Evolutionary conservation across 2,113 vertebrate genomes (phyloP).

Genomic region (Gallinago paraguaiae): DNA sequence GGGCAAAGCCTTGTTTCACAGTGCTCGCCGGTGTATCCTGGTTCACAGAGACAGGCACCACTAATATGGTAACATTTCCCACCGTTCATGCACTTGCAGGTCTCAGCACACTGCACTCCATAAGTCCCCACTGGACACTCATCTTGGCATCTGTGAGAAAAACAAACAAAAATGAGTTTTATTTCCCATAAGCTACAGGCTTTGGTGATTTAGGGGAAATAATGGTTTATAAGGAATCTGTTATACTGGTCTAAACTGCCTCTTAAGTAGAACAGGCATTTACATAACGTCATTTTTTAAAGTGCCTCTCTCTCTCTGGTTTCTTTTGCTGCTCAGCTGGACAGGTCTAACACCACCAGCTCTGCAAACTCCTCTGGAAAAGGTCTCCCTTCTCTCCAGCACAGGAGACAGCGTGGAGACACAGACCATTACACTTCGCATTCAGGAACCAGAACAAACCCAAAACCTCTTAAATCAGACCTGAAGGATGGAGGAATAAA

Average conservation of each 20-base stretch:
- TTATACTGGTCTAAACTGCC: accelerated
- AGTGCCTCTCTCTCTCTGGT: background rate
- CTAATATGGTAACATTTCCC: conserved; percentile 90
- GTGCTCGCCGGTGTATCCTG: conserved; percentile 85
- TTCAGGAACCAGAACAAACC: background rate
- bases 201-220: background rate
- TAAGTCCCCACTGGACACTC: conserved; percentile 89
- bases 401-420: background rate
- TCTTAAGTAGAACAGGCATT: background rate
- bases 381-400: background rate
- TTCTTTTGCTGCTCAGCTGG: background rate
- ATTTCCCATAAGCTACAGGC: background rate
- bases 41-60: conserved; percentile 89
- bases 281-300: background rate
- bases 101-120: conserved; percentile 81
- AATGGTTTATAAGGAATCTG: background rate
- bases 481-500: background rate
- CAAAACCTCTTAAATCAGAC: background rate
- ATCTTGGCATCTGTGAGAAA: conserved; percentile 87
- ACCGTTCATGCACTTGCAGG: conserved; percentile 86
- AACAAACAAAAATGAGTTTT: background rate
- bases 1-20: conserved; percentile 88
- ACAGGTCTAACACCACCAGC: background rate
- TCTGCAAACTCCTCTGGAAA: background rate
- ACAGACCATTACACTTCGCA: background rate